Conservation (phyloP, 2,113 vertebrate genomes). For the Malaclemys terrapin region DNA sequence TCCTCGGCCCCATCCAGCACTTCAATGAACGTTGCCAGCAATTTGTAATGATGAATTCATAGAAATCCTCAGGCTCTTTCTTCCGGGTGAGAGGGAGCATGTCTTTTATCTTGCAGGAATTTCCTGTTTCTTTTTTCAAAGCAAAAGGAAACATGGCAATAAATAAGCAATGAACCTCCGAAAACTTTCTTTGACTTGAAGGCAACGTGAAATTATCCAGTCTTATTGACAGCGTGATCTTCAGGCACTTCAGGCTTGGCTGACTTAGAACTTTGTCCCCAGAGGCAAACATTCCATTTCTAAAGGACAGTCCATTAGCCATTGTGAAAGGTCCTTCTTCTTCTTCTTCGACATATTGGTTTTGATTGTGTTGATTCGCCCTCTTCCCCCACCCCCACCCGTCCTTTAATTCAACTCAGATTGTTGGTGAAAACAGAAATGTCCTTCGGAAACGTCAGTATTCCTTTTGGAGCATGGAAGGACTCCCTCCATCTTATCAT, state of each 20-base stretch:
- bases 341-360: not conserved
- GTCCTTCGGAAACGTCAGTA: not conserved
- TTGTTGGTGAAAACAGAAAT: not conserved
- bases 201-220: constrained; percentile 59
- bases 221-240: constrained; percentile 47
- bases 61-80: constrained; percentile 41
- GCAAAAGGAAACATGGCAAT: constrained; percentile 45
- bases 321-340: not conserved
- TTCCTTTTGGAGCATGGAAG: not conserved
- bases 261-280: not conserved
- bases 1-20: not conserved
- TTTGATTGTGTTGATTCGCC: not conserved
- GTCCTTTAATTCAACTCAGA: not conserved
- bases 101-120: not conserved
- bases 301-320: constrained; percentile 43
- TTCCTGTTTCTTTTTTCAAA: constrained; percentile 40
- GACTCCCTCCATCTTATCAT: not conserved
- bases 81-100: constrained; percentile 33
- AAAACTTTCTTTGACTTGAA: constrained; percentile 48
- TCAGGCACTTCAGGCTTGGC: constrained; percentile 8
- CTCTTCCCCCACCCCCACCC: not conserved
- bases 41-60: constrained; percentile 25
- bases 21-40: constrained; percentile 58
- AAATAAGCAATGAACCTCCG: constrained; percentile 36
- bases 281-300: constrained; percentile 1